phyloP scores from a whole-genome alignment of 2,888 invertebrate species.

The Orchesella flavescens region DNA sequence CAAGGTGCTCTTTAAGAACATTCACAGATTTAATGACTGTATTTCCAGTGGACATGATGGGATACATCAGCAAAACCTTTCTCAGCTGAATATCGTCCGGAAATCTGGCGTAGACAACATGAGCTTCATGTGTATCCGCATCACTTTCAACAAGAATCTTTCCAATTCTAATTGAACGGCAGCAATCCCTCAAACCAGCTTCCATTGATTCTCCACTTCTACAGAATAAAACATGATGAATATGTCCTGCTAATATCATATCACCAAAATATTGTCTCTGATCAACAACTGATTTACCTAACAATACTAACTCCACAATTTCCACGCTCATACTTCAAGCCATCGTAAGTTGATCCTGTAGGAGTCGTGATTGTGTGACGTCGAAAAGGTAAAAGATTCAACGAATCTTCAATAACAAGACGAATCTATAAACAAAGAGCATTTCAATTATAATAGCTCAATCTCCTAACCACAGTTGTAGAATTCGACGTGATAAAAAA shows the following conservation, averaged over 20 bases:
- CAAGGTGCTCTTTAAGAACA: slow-evolving; percentile 94
- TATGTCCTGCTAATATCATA: neutral
- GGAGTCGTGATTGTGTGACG: slow-evolving; percentile 94
- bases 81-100: slow-evolving; percentile 94
- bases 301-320: slow-evolving; percentile 99
- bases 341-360: slow-evolving; percentile 91
- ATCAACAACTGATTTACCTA: slow-evolving; percentile 73
- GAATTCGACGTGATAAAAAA: too few species aligned
- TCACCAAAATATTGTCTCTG: neutral
- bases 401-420: slow-evolving; percentile 96
- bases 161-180: slow-evolving; percentile 97
- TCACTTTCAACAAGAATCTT: slow-evolving; percentile 98
- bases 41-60: slow-evolving; percentile 98
- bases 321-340: slow-evolving; percentile 95
- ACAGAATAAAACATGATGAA: neutral
- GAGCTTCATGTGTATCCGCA: slow-evolving; percentile 95
- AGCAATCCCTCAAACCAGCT: slow-evolving; percentile 91
- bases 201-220: slow-evolving; percentile 58
- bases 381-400: slow-evolving; percentile 96
- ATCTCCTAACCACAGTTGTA: too few species aligned
- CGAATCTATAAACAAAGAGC: slow-evolving; percentile 80
- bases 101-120: slow-evolving; percentile 97
- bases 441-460: neutral
- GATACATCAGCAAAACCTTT: slow-evolving; percentile 86
- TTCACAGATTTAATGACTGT: slow-evolving; percentile 95